Conservation (phyloP, 2,888 invertebrate genomes). For the Drosophila longiperda region DNA sequence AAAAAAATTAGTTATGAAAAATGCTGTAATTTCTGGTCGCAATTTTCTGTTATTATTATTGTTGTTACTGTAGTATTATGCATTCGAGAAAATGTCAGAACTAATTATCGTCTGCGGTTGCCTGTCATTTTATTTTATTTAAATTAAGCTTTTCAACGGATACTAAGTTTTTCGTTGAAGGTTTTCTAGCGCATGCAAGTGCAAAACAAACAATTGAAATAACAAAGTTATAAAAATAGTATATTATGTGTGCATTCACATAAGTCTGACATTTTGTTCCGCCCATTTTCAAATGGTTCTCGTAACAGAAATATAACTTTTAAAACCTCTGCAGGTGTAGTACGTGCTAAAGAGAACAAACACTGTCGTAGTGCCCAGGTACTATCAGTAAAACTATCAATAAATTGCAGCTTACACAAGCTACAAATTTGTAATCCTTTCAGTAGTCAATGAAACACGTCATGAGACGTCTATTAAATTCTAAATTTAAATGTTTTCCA, state of each 20-base stretch:
- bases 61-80: conserved; percentile 33
- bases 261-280: conserved; percentile 2
- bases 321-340: conserved; percentile 39
- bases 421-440: conserved; percentile 13
- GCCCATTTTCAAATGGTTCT: conserved; percentile 31
- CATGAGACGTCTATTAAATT: conserved; percentile 44
- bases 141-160: conserved; percentile 12
- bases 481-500: conserved; percentile 53
- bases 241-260: conserved; percentile 4
- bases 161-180: conserved; percentile 14
- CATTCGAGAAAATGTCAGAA: conserved; percentile 44
- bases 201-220: conserved; percentile 12
- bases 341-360: conserved; percentile 65
- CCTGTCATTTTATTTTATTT: conserved; percentile 13
- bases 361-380: conserved; percentile 15
- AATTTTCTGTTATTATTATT: conserved; percentile 38
- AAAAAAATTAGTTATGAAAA: conserved; percentile 8
- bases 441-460: conserved; percentile 52
- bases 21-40: conserved; percentile 61
- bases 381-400: conserved; percentile 11
- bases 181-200: conserved; percentile 26
- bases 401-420: conserved; percentile 22
- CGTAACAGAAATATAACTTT: conserved; percentile 16
- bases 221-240: conserved; percentile 14
- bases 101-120: conserved; percentile 33